These are phyloP conservation scores for Salarias fasciatus DNA, from an alignment of 2,797 vertebrate genomes.

Conservation along the genomic window DNA sequence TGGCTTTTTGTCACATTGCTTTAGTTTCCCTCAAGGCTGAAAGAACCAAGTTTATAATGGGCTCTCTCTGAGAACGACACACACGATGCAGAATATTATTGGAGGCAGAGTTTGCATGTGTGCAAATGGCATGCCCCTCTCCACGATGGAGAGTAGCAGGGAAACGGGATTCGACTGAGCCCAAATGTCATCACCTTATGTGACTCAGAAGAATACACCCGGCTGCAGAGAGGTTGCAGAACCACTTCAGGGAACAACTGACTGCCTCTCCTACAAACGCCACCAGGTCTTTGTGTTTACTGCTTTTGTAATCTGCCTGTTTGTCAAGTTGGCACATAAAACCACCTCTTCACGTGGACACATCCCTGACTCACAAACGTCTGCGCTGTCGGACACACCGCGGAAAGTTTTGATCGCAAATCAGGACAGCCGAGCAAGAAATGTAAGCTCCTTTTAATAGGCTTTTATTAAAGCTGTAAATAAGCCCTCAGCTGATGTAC, in stretches of 20 bases:
- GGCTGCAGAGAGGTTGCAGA: conserved; percentile 49
- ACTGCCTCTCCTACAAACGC: conserved; percentile 41
- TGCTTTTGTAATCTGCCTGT: conserved; percentile 62
- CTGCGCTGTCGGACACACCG: conserved; percentile 18
- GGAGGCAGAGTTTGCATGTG: conserved; percentile 12
- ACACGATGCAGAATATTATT: neutral
- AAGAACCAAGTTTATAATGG: neutral
- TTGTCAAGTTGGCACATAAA: conserved; percentile 48
- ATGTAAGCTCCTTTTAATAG: conserved; percentile 1
- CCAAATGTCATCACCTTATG: conserved; percentile 41
- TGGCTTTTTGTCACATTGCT: conserved; percentile 12
- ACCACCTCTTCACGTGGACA: conserved; percentile 31
- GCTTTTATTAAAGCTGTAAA: conserved; percentile 29
- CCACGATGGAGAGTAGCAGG: conserved; percentile 2
- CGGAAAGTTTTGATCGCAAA: conserved; percentile 29
- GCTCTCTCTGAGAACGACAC: neutral
- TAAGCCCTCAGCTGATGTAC: conserved; percentile 27
- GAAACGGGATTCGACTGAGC: conserved; percentile 20
- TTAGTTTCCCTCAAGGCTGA: conserved; percentile 14
- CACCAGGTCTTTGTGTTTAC: conserved; percentile 17
- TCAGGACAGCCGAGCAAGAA: conserved; percentile 22
- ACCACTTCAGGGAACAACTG: conserved; percentile 57
- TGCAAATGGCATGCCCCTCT: conserved; percentile 31
- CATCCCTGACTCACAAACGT: conserved; percentile 12
- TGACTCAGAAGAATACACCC: conserved; percentile 57